Conservation (phyloP, 2,797 vertebrate genomes). For the Intellagama lesueurii region DNA sequence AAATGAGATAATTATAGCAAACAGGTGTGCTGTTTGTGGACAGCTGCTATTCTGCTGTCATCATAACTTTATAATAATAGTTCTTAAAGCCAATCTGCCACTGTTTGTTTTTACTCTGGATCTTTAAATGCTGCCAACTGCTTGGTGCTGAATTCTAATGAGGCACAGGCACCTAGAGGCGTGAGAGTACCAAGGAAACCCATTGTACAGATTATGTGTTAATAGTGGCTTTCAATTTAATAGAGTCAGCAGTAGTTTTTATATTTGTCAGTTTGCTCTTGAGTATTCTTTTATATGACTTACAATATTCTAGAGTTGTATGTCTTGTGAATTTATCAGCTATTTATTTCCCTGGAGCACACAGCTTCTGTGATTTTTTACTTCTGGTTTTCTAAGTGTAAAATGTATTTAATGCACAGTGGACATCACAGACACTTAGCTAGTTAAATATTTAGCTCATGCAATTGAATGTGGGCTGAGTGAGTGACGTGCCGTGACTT, state of each 20-base stretch:
- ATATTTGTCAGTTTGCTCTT: not conserved
- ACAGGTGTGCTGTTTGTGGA: slow-evolving; percentile 3
- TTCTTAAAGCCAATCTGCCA: slow-evolving; percentile 39
- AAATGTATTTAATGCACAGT: not conserved
- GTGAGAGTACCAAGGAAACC: not conserved
- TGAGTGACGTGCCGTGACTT: not conserved
- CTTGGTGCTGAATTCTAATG: slow-evolving; percentile 39
- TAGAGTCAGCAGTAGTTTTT: not conserved
- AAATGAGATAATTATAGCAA: slow-evolving; percentile 35
- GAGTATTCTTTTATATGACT: not conserved
- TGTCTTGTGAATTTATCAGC: not conserved
- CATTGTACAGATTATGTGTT: slow-evolving; percentile 28
- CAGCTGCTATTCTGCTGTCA: not conserved
- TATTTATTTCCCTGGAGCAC: not conserved
- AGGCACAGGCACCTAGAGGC: not conserved
- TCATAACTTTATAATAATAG: slow-evolving; percentile 32
- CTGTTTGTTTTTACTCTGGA: slow-evolving; percentile 42
- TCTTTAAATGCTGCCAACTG: slow-evolving; percentile 28
- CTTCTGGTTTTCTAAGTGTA: not conserved
- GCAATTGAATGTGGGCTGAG: not conserved
- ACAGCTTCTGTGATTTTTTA: not conserved
- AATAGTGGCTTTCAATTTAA: slow-evolving; percentile 24
- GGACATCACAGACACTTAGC: not conserved
- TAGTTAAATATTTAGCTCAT: not conserved
- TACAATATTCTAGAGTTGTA: not conserved